Evolutionary conservation across 2,113 vertebrate genomes (phyloP).

Genomic region (rabbit (Oryctolagus cuniculus)): DNA sequence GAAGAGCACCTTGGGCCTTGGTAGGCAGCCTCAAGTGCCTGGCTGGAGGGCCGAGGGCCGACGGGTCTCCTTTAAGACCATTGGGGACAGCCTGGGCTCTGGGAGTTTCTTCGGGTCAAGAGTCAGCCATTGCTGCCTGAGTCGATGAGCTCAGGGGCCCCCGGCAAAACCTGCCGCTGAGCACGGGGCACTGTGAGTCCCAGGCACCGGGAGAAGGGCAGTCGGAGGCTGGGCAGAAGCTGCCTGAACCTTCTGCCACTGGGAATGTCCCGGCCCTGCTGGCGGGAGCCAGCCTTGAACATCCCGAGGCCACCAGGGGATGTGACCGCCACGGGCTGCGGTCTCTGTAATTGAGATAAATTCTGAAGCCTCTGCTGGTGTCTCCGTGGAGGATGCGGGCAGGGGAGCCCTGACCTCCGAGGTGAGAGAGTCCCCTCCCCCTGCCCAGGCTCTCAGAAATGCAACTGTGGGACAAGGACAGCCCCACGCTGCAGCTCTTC

Average conservation of each 20-base stretch:
- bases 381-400: neutral
- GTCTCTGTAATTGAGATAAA: conserved; percentile 29
- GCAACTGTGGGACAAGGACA: neutral
- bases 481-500: neutral
- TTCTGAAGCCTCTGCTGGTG: neutral
- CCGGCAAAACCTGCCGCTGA: neutral
- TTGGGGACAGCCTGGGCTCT: neutral
- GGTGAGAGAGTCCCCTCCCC: neutral
- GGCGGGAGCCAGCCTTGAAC: neutral
- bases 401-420: neutral
- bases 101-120: neutral
- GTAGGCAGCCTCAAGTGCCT: neutral
- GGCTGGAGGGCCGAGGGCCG: neutral
- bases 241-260: neutral
- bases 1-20: neutral
- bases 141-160: neutral
- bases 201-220: neutral
- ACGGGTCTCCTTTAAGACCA: neutral
- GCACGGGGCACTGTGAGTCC: neutral
- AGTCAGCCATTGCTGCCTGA: neutral
- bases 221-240: neutral
- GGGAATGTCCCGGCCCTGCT: neutral
- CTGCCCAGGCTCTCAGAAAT: neutral
- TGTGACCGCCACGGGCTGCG: neutral
- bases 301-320: neutral